These are phyloP conservation scores for Corydoras maculifer DNA, from an alignment of 2,113 vertebrate species.

Conservation along the genomic window DNA sequence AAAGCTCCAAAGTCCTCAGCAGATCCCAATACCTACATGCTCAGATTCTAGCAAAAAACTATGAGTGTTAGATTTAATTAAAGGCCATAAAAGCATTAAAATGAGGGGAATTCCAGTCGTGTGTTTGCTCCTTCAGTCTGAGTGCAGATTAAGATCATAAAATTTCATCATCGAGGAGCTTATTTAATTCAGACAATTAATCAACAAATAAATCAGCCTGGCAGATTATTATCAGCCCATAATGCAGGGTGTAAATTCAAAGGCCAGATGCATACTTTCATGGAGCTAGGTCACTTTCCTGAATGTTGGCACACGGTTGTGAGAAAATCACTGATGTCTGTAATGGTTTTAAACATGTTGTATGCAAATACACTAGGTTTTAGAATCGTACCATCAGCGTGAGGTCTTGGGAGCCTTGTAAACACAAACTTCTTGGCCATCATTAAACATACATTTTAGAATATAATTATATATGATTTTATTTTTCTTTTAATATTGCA, in stretches of 20 bases:
- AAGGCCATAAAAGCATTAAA: background rate
- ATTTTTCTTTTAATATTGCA: too few relatives aligned
- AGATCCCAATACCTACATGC: constrained; percentile 52
- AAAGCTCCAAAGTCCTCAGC: constrained; percentile 50
- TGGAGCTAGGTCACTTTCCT: too few relatives aligned
- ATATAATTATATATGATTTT: too few relatives aligned
- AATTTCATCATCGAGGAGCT: background rate
- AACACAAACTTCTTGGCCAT: too few relatives aligned
- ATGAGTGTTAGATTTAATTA: background rate
- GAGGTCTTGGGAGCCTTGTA: too few relatives aligned
- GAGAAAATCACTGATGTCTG: too few relatives aligned
- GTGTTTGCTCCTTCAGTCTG: background rate
- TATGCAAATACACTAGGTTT: too few relatives aligned
- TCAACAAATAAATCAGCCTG: constrained; percentile 19
- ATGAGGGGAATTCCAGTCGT: constrained; percentile 24
- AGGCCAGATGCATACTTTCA: background rate
- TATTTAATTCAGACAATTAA: background rate
- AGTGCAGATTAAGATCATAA: constrained; percentile 21
- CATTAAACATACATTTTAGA: too few relatives aligned
- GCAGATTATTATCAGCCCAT: background rate
- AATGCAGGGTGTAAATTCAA: background rate
- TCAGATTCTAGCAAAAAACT: constrained; percentile 45
- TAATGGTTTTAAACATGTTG: too few relatives aligned
- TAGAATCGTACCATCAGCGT: too few relatives aligned
- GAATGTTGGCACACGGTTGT: too few relatives aligned